Conservation (phyloP, 2,888 invertebrate species). For the Cryptus armator region DNA sequence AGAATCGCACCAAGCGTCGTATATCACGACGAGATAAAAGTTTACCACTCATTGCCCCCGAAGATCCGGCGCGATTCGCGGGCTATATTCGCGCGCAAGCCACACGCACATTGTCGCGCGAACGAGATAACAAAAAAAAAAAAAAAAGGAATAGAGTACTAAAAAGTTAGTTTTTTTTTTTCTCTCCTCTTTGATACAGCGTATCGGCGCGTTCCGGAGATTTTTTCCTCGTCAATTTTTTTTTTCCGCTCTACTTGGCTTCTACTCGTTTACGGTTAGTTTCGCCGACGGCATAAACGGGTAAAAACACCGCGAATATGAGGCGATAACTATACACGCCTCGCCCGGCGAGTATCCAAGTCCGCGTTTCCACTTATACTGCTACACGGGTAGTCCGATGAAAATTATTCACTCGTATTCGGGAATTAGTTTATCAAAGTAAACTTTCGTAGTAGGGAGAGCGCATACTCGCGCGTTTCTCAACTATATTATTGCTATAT, state of each 20-base stretch:
- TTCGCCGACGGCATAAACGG: not conserved
- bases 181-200: not conserved
- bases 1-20: conserved; percentile 27
- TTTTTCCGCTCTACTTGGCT: not conserved
- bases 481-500: conserved; percentile 33
- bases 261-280: conserved; percentile 2
- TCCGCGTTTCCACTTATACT: not conserved
- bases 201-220: conserved; percentile 30
- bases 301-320: conserved; percentile 10
- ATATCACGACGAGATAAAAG: conserved; percentile 52
- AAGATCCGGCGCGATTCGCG: conserved; percentile 13
- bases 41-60: conserved; percentile 47
- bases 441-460: conserved; percentile 37
- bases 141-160: conserved; percentile 7
- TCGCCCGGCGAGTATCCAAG: not conserved
- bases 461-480: conserved; percentile 30
- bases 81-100: conserved; percentile 21
- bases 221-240: conserved; percentile 6
- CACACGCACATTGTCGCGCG: conserved; percentile 6
- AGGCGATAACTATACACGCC: not conserved
- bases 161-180: not conserved
- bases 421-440: conserved; percentile 63
- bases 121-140: conserved; percentile 17
- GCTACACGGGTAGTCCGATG: conserved; percentile 22
- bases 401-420: conserved; percentile 48